Conservation (phyloP, 2,113 vertebrate genomes). For the Nasalis larvatus region DNA sequence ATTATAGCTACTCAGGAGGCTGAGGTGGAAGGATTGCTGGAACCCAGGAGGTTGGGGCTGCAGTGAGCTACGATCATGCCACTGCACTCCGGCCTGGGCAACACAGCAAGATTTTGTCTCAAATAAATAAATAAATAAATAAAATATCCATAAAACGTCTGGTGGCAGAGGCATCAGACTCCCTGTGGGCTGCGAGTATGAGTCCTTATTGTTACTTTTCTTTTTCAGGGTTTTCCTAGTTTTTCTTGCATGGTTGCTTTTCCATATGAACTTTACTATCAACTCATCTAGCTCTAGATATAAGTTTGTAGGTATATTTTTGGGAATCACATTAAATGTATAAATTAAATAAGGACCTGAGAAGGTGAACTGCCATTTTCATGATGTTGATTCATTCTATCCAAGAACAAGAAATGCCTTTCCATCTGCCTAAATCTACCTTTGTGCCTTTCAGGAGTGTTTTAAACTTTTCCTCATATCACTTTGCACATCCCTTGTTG, state of each 20-base stretch:
- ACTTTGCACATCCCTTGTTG: neutral
- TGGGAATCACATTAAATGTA: neutral
- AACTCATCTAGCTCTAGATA: neutral
- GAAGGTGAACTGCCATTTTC: neutral
- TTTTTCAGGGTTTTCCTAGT: neutral
- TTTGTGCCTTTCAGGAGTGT: neutral
- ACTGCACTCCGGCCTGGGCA: no score
- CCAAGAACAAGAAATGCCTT: neutral
- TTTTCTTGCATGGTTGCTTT: conserved; percentile 3
- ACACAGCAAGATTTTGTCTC: no score
- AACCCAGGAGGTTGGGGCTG: no score
- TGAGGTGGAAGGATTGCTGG: no score
- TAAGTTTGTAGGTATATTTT: conserved; percentile 17
- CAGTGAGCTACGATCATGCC: no score
- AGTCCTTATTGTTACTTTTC: neutral
- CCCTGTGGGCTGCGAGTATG: neutral
- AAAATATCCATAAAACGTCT: neutral
- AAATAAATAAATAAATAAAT: neutral
- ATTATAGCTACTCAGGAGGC: no score
- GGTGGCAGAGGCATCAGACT: neutral
- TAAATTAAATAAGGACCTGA: neutral
- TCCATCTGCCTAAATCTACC: neutral
- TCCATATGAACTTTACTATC: neutral
- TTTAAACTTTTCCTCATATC: neutral
- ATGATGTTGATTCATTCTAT: conserved; percentile 3